These are phyloP conservation scores for Miichthys miiuy DNA, from an alignment of 2,797 vertebrate species.

Conservation along the genomic window DNA sequence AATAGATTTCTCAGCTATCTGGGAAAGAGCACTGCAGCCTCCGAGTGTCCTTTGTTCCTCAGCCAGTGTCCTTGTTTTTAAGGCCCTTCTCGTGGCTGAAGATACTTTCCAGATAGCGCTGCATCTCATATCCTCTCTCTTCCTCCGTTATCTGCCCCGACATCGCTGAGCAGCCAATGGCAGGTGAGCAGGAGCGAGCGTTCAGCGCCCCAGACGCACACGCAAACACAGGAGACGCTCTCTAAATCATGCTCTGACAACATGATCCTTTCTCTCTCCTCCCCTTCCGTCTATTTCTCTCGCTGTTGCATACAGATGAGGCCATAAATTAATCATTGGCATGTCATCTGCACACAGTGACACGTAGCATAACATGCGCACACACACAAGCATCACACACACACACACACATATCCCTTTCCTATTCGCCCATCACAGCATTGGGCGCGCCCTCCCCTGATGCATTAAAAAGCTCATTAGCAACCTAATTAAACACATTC, in stretches of 20 bases:
- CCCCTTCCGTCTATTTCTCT: constrained; percentile 60
- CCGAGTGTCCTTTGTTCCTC: constrained; percentile 68
- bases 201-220: constrained; percentile 31
- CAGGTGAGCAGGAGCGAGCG: constrained; percentile 50
- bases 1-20: constrained; percentile 64
- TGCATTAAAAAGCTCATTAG: constrained; percentile 90
- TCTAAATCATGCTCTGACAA: constrained; percentile 83
- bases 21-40: constrained; percentile 21
- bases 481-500: constrained; percentile 89
- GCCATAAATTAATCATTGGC: constrained; percentile 83
- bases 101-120: constrained; percentile 71
- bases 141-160: constrained; percentile 61
- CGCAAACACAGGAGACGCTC: constrained; percentile 64
- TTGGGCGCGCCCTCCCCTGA: constrained; percentile 76
- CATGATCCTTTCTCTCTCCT: constrained; percentile 63
- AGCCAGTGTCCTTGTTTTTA: constrained; percentile 71
- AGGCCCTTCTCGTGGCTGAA: constrained; percentile 61
- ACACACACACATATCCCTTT: constrained; percentile 30
- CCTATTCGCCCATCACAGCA: constrained; percentile 60
- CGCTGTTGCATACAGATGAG: constrained; percentile 81
- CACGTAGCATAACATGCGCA: constrained; percentile 69
- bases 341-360: constrained; percentile 77
- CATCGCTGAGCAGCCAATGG: constrained; percentile 71
- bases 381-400: constrained; percentile 30
- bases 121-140: constrained; percentile 77